Evolutionary conservation across 1,140 invertebrate species (phyloP).

Genomic region (Drosophila seguyi): DNA sequence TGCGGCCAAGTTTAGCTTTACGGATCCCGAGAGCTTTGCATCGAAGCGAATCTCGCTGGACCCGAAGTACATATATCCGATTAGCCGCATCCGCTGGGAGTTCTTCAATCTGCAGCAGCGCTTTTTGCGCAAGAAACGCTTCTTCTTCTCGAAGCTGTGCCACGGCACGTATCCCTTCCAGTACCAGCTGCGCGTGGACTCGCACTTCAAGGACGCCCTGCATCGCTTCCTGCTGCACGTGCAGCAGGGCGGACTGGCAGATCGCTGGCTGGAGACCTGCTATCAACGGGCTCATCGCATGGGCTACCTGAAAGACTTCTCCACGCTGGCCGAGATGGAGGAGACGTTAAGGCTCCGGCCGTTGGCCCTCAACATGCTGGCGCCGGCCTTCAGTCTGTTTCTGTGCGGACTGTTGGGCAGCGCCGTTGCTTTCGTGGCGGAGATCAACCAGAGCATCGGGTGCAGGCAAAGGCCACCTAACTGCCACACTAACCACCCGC

Average conservation of each 20-base stretch:
- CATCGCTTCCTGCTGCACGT: slow-evolving; percentile 48
- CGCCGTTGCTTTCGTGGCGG: slow-evolving; percentile 49
- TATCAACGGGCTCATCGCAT: slow-evolving; percentile 33
- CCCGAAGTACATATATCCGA: slow-evolving; percentile 57
- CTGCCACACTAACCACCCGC: slow-evolving; percentile 33
- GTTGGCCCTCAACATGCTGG: slow-evolving; percentile 35
- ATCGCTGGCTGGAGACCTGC: slow-evolving; percentile 31
- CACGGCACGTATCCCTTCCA: slow-evolving; percentile 63
- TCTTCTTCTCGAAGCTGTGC: slow-evolving; percentile 57
- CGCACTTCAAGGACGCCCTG: slow-evolving; percentile 61
- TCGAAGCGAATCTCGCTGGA: slow-evolving; percentile 38
- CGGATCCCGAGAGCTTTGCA: slow-evolving; percentile 25
- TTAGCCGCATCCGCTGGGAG: slow-evolving; percentile 55
- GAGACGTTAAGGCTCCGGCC: slow-evolving; percentile 9
- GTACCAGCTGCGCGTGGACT: slow-evolving; percentile 62
- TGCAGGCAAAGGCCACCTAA: slow-evolving; percentile 42
- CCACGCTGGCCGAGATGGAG: slow-evolving; percentile 29
- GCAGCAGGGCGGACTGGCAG: slow-evolving; percentile 41
- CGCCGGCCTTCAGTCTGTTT: slow-evolving; percentile 49
- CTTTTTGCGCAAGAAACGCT: slow-evolving; percentile 53
- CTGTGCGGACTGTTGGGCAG: slow-evolving; percentile 45
- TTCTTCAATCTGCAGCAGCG: slow-evolving; percentile 56
- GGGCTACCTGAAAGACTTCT: slow-evolving; percentile 59
- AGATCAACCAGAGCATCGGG: slow-evolving; percentile 34
- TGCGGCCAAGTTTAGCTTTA: slow-evolving; percentile 10